Conservation (phyloP, 2,797 vertebrate species). For the Menidia menidia region DNA sequence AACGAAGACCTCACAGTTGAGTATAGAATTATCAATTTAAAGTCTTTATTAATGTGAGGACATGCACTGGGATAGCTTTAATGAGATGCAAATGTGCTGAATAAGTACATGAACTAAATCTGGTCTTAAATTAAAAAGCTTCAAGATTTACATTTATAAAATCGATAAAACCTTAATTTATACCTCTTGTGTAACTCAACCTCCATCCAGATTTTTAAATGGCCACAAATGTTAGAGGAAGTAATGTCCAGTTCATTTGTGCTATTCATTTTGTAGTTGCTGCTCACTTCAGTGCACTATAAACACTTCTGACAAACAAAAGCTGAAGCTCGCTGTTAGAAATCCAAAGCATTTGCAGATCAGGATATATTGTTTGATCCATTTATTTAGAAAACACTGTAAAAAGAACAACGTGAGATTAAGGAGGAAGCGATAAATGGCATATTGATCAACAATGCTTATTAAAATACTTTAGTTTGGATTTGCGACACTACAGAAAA, state of each 20-base stretch:
- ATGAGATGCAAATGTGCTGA: background rate
- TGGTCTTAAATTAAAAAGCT: too few species aligned
- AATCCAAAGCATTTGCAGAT: background rate
- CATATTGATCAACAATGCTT: constrained; percentile 5
- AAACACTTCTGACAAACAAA: constrained; percentile 47
- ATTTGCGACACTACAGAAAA: constrained; percentile 12
- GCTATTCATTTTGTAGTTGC: background rate
- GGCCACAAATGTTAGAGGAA: too few species aligned
- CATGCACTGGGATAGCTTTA: background rate
- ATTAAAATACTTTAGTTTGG: constrained; percentile 8
- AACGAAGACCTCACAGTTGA: too few species aligned
- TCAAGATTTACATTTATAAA: too few species aligned
- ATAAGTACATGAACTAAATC: too few species aligned
- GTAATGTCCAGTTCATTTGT: too few species aligned
- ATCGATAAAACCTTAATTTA: too few species aligned
- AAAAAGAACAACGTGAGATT: constrained; percentile 27
- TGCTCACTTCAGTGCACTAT: constrained; percentile 7
- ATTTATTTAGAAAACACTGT: constrained; percentile 54
- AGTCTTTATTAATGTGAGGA: background rate
- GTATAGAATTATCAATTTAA: background rate
- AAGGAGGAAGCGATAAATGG: constrained; percentile 15
- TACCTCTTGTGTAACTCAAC: too few species aligned
- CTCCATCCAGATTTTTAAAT: too few species aligned
- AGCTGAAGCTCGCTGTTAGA: background rate
- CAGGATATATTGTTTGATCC: background rate